Conservation (phyloP, 2,797 vertebrate genomes). For the Prunella strophiata region DNA sequence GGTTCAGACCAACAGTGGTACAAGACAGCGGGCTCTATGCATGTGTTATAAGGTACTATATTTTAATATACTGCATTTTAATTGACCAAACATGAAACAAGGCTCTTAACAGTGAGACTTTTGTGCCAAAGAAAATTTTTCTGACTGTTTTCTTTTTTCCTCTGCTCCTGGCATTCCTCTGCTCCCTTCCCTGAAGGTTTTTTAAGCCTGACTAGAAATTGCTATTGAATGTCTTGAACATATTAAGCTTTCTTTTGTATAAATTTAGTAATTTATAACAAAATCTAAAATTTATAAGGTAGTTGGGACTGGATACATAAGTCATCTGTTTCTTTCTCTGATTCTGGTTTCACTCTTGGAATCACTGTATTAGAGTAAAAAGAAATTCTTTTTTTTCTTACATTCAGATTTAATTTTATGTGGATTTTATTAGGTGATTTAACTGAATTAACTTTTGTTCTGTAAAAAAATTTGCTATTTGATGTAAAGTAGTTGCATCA, state of each 20-base stretch:
- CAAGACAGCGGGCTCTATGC: slow-evolving; percentile 96
- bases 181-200: neutral
- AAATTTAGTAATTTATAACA: neutral
- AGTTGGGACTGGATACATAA: neutral
- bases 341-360: neutral
- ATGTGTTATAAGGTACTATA: slow-evolving; percentile 91
- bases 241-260: neutral
- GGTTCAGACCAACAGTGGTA: slow-evolving; percentile 95
- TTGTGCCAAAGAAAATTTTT: neutral
- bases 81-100: neutral
- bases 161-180: neutral
- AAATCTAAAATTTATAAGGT: neutral
- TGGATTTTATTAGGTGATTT: neutral
- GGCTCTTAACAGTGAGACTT: neutral
- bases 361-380: neutral
- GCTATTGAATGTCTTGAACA: neutral
- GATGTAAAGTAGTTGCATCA: neutral
- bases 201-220: neutral
- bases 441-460: neutral
- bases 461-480: neutral
- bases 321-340: neutral
- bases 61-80: slow-evolving; percentile 49
- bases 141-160: neutral
- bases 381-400: neutral
- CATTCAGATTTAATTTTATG: neutral